Percentiles rank a stretch among this genome's conserved stretches.
Conservation (phyloP, 1,140 invertebrate species). For the Drosophila oshimai region DNA sequence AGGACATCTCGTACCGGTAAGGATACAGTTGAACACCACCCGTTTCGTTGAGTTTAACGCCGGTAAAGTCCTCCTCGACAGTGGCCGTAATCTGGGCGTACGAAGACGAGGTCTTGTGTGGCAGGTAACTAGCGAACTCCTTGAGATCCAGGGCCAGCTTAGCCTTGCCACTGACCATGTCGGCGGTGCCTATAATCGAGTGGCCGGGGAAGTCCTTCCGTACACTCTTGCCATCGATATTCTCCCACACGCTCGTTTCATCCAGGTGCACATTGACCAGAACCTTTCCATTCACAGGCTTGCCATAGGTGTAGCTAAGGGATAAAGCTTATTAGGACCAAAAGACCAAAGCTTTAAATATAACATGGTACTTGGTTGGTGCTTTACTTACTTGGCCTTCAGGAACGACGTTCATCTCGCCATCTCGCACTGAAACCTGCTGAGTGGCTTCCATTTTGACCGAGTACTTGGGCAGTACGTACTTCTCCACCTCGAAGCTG, state of each 20-base stretch:
- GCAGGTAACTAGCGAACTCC: conserved; percentile 84
- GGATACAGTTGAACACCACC: conserved; percentile 89
- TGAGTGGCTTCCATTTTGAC: conserved; percentile 91
- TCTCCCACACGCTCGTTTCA: conserved; percentile 28
- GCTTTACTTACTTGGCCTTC: conserved; percentile 86
- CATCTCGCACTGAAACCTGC: conserved; percentile 92
- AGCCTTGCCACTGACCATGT: conserved; percentile 88
- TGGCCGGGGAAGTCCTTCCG: conserved; percentile 40
- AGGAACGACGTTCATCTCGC: conserved; percentile 90
- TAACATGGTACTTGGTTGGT: neutral
- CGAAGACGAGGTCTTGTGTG: conserved; percentile 82
- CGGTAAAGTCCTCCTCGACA: conserved; percentile 90
- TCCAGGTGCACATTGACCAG: conserved; percentile 85
- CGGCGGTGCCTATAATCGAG: conserved; percentile 84
- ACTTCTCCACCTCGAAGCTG: conserved; percentile 87
- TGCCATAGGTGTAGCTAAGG: conserved; percentile 88
- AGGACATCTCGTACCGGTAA: conserved; percentile 92
- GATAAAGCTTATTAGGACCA: neutral
- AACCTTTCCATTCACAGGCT: conserved; percentile 90
- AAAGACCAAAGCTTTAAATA: too few species aligned
- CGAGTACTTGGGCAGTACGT: conserved; percentile 96
- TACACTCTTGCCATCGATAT: conserved; percentile 38
- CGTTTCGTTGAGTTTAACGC: conserved; percentile 90
- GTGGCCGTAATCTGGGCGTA: conserved; percentile 86
- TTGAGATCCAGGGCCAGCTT: conserved; percentile 87